Conservation (phyloP, 2,113 vertebrate species). For the Nestor notabilis region DNA sequence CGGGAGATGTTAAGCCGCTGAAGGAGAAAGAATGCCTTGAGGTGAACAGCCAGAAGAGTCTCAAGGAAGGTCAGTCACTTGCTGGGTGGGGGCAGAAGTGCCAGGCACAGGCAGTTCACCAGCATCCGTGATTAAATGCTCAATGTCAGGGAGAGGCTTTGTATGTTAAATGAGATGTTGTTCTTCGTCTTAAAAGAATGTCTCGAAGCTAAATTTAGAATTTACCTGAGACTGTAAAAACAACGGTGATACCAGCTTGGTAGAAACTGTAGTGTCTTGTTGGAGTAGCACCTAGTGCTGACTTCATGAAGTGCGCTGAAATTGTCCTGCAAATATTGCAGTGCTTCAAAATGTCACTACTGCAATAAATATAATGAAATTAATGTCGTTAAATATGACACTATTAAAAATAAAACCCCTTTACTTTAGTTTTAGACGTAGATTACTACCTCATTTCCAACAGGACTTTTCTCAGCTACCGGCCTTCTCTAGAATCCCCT, state of each 20-base stretch:
- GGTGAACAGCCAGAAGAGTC: constrained; percentile 79
- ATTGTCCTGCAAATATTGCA: neutral
- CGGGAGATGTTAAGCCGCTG: constrained; percentile 69
- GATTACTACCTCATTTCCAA: neutral
- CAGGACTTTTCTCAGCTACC: neutral
- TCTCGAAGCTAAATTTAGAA: neutral
- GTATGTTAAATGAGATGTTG: neutral
- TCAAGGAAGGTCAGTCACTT: constrained; percentile 83
- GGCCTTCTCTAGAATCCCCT: neutral
- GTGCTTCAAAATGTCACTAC: neutral
- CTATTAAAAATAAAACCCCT: neutral
- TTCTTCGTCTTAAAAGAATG: neutral
- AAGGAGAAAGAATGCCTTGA: constrained; percentile 84
- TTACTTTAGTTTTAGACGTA: neutral
- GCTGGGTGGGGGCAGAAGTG: neutral
- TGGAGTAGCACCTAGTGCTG: neutral
- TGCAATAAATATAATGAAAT: neutral
- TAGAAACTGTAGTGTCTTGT: neutral
- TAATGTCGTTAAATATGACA: neutral
- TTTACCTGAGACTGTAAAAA: neutral
- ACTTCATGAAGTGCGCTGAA: neutral
- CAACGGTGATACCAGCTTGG: neutral
- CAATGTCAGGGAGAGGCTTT: neutral
- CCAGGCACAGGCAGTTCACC: neutral
- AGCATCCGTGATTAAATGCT: neutral